phyloP scores from a whole-genome alignment of 2,113 vertebrate species.

The Bambusicola thoracicus region DNA sequence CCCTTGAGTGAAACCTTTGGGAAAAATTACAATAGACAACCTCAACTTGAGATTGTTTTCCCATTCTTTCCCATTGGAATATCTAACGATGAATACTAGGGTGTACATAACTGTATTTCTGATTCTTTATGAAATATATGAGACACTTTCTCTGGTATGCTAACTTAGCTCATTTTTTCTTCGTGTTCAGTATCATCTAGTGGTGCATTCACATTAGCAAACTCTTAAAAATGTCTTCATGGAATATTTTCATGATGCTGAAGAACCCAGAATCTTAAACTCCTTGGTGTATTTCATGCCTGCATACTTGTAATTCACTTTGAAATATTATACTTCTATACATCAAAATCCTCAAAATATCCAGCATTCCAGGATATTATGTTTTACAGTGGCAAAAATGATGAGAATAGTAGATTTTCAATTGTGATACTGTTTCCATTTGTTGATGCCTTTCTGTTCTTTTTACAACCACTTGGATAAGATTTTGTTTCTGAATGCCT shows the following conservation, averaged over 20 bases:
- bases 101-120: background rate
- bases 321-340: background rate
- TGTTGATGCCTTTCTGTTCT: background rate
- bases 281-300: background rate
- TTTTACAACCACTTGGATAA: background rate
- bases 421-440: background rate
- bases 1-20: background rate
- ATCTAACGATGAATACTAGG: background rate
- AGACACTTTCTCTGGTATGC: background rate
- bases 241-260: background rate
- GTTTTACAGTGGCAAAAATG: background rate
- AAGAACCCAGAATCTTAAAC: background rate
- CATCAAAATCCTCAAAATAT: background rate
- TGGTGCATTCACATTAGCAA: background rate
- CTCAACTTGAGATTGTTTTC: background rate
- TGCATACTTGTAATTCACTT: background rate
- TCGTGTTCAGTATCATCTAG: background rate
- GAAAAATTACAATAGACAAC: background rate
- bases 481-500: conserved; percentile 1
- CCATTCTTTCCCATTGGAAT: background rate
- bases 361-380: background rate
- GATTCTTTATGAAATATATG: background rate
- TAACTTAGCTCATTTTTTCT: background rate
- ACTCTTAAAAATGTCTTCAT: background rate
- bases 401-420: background rate